Conservation (phyloP, 2,888 invertebrate species). For the Amphimallon solstitiale region DNA sequence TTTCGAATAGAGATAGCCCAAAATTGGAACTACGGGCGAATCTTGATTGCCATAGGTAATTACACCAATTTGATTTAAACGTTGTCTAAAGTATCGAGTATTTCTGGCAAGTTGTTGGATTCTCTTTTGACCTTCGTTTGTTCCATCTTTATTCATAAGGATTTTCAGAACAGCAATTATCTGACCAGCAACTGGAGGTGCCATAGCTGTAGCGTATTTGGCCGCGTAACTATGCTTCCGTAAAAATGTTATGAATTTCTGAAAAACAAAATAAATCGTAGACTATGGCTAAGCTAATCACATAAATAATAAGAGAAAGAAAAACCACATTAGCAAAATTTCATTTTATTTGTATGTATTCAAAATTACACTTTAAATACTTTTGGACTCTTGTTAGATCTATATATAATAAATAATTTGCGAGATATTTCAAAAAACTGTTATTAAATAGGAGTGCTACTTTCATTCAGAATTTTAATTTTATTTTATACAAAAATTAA, state of each 20-base stretch:
- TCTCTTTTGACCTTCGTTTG: slow-evolving; percentile 73
- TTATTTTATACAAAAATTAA: too few species aligned
- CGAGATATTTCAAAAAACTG: too few species aligned
- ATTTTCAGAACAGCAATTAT: slow-evolving; percentile 88
- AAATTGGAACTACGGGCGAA: slow-evolving; percentile 96
- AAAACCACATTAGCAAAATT: too few species aligned
- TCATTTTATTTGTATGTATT: too few species aligned
- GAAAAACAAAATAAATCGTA: slow-evolving; percentile 53
- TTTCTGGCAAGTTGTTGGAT: slow-evolving; percentile 81
- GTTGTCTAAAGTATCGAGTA: slow-evolving; percentile 81
- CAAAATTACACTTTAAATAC: too few species aligned
- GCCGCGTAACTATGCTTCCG: slow-evolving; percentile 84
- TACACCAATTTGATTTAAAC: slow-evolving; percentile 88
- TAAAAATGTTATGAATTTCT: slow-evolving; percentile 80
- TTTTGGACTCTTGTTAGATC: too few species aligned
- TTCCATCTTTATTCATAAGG: slow-evolving; percentile 85
- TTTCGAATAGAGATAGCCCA: slow-evolving; percentile 95
- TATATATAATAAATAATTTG: too few species aligned
- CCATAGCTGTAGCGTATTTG: slow-evolving; percentile 87
- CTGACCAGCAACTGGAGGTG: slow-evolving; percentile 91
- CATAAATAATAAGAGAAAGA: too few species aligned
- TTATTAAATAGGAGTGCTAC: too few species aligned
- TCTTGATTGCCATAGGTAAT: slow-evolving; percentile 92
- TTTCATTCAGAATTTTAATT: too few species aligned
- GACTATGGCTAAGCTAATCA: too few species aligned